Percentiles rank a stretch among this genome's conserved stretches.
Evolutionary conservation across 2,888 invertebrate genomes (phyloP).

Genomic region (Perizoma flavofasciatum): DNA sequence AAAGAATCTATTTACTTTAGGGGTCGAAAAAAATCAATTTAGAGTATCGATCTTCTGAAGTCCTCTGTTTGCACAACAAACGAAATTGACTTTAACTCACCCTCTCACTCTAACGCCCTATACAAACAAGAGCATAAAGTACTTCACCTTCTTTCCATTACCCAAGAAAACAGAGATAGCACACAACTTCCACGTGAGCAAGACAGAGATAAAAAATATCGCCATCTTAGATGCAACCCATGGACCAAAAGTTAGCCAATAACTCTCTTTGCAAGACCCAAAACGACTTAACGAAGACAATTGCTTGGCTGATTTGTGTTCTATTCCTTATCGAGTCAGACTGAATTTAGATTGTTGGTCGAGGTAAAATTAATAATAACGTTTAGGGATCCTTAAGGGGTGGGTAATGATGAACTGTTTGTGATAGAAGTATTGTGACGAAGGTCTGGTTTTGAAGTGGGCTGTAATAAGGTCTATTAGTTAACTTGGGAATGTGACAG

Average conservation of each 20-base stretch:
- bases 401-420: constrained; percentile 62
- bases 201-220: constrained; percentile 62
- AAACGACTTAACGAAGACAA: constrained; percentile 56
- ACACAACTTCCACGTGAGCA: constrained; percentile 42
- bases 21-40: constrained; percentile 37
- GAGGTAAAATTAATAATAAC: constrained; percentile 68
- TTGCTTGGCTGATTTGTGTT: constrained; percentile 56
- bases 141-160: constrained; percentile 71
- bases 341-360: constrained; percentile 47
- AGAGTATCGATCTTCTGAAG: constrained; percentile 53
- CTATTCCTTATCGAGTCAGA: constrained; percentile 52
- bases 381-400: constrained; percentile 71
- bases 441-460: constrained; percentile 61
- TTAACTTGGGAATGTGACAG: constrained; percentile 50
- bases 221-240: constrained; percentile 81
- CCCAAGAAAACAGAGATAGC: constrained; percentile 68
- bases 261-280: constrained; percentile 57
- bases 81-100: constrained; percentile 63
- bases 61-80: constrained; percentile 72
- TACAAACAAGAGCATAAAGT: constrained; percentile 69
- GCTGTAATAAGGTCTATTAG: constrained; percentile 62
- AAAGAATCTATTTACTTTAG: constrained; percentile 7
- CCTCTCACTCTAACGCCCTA: constrained; percentile 63
- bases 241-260: constrained; percentile 82
- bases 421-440: constrained; percentile 56